These are phyloP conservation scores for Rhegmatorhina hoffmannsi DNA, from an alignment of 2,113 vertebrate genomes.

Conservation along the genomic window DNA sequence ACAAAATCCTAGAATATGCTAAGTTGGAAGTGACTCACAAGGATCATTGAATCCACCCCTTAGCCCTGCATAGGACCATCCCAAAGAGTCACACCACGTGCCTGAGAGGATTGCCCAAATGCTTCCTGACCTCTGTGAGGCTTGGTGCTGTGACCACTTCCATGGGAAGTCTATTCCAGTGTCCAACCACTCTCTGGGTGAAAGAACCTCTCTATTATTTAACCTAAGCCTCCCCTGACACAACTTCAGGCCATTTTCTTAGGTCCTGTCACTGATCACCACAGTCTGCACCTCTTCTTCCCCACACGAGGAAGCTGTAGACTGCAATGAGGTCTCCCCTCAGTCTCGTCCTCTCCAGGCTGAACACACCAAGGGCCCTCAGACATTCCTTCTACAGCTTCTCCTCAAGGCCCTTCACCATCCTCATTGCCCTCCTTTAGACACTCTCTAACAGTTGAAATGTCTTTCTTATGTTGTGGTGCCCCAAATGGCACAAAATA, in stretches of 20 bases:
- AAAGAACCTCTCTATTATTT: background rate
- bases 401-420: too few relatives aligned
- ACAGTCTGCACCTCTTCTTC: background rate
- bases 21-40: background rate
- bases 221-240: background rate
- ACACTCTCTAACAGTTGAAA: too few relatives aligned
- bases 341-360: background rate
- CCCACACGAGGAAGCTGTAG: background rate
- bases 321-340: background rate
- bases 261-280: background rate
- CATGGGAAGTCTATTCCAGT: background rate
- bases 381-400: background rate
- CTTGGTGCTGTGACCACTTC: background rate
- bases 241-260: background rate
- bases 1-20: background rate
- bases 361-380: background rate
- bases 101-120: background rate
- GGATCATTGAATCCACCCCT: background rate
- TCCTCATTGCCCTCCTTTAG: too few relatives aligned
- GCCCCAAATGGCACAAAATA: too few relatives aligned
- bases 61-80: background rate
- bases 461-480: too few relatives aligned
- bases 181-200: background rate
- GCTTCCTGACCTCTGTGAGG: background rate
- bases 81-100: background rate